These are phyloP conservation scores for Cebus imitator DNA, from an alignment of 2,113 vertebrate genomes.

Conservation along the genomic window DNA sequence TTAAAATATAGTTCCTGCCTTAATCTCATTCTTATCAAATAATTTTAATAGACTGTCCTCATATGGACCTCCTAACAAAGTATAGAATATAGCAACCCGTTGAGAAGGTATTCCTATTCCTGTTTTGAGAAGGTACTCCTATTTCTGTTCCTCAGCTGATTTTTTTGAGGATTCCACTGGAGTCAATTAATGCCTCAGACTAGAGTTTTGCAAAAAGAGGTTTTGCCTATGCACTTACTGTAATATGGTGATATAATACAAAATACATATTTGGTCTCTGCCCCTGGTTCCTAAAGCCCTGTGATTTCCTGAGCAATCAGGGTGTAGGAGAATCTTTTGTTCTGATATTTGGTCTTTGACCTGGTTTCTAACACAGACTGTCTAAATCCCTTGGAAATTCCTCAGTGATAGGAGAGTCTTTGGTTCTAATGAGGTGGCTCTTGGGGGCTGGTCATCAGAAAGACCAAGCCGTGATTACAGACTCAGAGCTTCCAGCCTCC, in stretches of 20 bases:
- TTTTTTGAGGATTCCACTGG: background rate
- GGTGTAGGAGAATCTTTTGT: background rate
- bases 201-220: background rate
- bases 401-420: background rate
- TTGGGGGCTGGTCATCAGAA: background rate
- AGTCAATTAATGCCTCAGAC: background rate
- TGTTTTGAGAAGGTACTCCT: background rate
- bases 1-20: constrained; percentile 30
- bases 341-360: background rate
- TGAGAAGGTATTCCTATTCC: background rate
- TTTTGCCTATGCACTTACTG: background rate
- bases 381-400: background rate
- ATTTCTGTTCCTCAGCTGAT: background rate
- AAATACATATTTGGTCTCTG: background rate
- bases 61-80: background rate
- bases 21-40: background rate
- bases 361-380: background rate
- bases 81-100: background rate
- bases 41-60: background rate
- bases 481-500: background rate
- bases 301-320: background rate
- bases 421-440: background rate
- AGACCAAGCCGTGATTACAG: background rate
- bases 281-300: background rate
- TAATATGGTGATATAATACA: background rate